Evolutionary conservation across 23 tunicate genomes (phyloP), one percentile per base, ranked within the genome.

Genomic region (Ciona savignyi): DNA sequence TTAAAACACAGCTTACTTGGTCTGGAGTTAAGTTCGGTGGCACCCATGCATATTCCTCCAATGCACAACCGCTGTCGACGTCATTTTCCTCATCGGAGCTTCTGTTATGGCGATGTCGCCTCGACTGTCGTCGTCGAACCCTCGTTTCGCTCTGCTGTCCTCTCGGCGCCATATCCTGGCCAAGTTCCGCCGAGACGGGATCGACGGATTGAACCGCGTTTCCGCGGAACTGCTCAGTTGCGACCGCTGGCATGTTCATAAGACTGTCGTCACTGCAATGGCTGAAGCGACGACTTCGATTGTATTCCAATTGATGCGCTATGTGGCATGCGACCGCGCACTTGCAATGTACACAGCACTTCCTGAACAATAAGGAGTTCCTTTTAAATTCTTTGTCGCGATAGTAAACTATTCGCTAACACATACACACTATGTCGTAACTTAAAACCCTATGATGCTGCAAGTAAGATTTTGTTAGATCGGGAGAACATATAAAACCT

Each of bases 31-130:
- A 68, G 9, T 93, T 79, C 23, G 94, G 86, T 23, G 99, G 99
- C 23, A 94, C 99, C 99, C 99, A 94, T 1, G 95, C 84, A 72
- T 94, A 94, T 74, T 93, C 98, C 27, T 93, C 94, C 30, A 93
- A 60, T n/a, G 89, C 80, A 63, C 88, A 86, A 25, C 94, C 93
- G 75, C 88, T 86, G 60, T 93, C 93, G 74, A 80, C 98, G 28
- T 49, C 72, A 4, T 70, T 56, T 75, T 82, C 80, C 3, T 60
- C 70, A 70, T 84, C 82, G 21, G 87, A 76, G 25, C 27, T 23
- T 23, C 72, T 62, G 29, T 28, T 60, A 29, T 69, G 68, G 15
- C 81, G 83, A 6, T 82, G 96, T 21, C 84, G 77, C 51, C 76
- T 78, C n/a, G n/a, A n/a, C n/a, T n/a, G n/a, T n/a, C n/a, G n/a